Percentiles rank a stretch among this genome's conserved stretches.
Evolutionary conservation across 2,113 vertebrate species (phyloP).

Genomic region (Tragelaphus scriptus): DNA sequence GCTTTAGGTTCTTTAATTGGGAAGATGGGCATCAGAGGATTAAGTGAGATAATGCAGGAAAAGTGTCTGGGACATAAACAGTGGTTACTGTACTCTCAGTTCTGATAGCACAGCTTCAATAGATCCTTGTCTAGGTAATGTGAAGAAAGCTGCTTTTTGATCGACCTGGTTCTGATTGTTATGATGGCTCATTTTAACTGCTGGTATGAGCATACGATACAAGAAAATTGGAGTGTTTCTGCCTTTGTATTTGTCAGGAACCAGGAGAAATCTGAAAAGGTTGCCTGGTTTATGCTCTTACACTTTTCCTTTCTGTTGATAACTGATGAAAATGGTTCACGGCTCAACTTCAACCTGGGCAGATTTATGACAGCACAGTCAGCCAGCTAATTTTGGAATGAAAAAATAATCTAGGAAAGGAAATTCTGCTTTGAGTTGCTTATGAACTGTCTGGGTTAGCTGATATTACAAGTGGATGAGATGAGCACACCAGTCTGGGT

Average conservation of each 20-base stretch:
- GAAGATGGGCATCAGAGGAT: not conserved
- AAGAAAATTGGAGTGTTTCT: conserved; percentile 8
- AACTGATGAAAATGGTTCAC: conserved; percentile 15
- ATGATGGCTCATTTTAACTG: not conserved
- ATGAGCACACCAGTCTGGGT: not conserved
- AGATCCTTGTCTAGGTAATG: not conserved
- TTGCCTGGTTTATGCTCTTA: not conserved
- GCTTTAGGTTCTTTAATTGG: not conserved
- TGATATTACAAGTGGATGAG: not conserved
- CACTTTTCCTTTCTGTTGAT: not conserved
- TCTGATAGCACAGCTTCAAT: not conserved
- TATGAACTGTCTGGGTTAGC: not conserved
- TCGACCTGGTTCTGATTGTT: not conserved
- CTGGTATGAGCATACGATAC: not conserved
- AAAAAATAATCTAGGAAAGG: not conserved
- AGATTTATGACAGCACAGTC: not conserved
- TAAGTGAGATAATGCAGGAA: conserved; percentile 5
- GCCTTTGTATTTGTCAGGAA: not conserved
- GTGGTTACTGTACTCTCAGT: not conserved
- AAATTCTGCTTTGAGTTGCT: not conserved
- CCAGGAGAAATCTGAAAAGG: not conserved
- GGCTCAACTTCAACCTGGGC: not conserved
- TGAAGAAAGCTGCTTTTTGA: conserved; percentile 2
- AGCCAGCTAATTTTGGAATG: not conserved
- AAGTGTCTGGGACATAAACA: not conserved